Evolutionary conservation across 2,888 invertebrate species (phyloP).

Genomic region (Lampropteryx suffumata): DNA sequence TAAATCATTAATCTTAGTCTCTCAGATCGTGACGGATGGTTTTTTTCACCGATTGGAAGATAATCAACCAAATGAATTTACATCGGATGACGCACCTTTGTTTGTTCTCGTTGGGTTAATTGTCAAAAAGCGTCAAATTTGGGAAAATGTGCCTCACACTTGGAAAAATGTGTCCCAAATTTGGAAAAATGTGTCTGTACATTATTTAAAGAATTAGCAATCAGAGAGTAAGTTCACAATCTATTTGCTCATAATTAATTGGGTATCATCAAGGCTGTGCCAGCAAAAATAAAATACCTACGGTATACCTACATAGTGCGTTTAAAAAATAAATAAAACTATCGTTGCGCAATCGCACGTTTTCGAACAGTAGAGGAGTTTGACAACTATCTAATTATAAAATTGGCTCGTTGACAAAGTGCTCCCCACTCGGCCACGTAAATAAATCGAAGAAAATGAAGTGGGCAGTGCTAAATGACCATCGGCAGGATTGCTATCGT

Average conservation of each 20-base stretch:
- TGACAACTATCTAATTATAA: constrained; percentile 72
- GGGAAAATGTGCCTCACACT: constrained; percentile 3
- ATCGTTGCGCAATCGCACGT: constrained; percentile 51
- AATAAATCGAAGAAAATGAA: constrained; percentile 53
- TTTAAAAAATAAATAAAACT: constrained; percentile 26
- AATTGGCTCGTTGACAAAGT: constrained; percentile 64
- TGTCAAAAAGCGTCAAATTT: background rate
- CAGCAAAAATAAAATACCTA: constrained; percentile 13
- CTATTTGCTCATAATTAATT: constrained; percentile 27
- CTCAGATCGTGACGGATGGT: no score
- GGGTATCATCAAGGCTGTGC: constrained; percentile 3
- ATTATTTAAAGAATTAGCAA: constrained; percentile 13
- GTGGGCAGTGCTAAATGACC: constrained; percentile 50
- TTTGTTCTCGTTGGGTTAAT: background rate
- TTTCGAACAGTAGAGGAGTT: constrained; percentile 42
- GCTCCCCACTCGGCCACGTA: constrained; percentile 52
- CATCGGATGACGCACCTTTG: background rate
- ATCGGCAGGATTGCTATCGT: constrained; percentile 31
- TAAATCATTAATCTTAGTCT: no score
- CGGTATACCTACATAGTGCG: no score
- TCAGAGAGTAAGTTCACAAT: constrained; percentile 11
- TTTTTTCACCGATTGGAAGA: no score
- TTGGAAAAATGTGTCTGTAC: constrained; percentile 1
- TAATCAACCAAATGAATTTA: background rate
- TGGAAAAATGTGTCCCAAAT: constrained; percentile 1